These are phyloP conservation scores for Platalea minor DNA, from an alignment of 2,797 vertebrate genomes.

Conservation along the genomic window DNA sequence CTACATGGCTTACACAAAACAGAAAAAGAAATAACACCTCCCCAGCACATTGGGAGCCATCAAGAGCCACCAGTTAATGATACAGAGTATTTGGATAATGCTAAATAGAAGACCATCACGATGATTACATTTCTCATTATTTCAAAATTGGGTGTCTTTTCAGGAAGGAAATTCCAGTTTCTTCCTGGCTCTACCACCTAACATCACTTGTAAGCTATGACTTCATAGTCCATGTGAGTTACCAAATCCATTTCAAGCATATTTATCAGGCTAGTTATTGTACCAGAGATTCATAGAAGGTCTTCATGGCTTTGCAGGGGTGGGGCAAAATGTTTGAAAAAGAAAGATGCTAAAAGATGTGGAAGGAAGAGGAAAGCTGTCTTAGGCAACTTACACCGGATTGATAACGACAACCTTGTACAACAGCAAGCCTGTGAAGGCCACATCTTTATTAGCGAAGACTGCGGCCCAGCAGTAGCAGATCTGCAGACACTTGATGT, in stretches of 20 bases:
- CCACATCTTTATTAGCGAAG: neutral
- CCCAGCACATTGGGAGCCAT: neutral
- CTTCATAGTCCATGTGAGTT: neutral
- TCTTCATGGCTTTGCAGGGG: neutral
- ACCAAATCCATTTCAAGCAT: neutral
- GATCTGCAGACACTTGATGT: neutral
- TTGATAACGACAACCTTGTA: fast-evolving
- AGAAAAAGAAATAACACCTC: neutral
- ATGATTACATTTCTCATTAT: neutral
- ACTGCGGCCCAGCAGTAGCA: neutral
- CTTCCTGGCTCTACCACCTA: neutral
- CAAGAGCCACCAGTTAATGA: neutral
- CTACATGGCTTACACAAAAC: neutral
- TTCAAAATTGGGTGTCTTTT: neutral
- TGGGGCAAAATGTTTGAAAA: neutral
- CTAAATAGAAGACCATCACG: neutral
- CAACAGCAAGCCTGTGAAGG: neutral
- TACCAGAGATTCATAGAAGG: neutral
- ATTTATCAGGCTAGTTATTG: neutral
- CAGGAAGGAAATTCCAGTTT: neutral
- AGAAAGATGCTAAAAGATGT: neutral
- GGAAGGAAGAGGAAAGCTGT: neutral
- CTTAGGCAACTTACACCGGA: neutral
- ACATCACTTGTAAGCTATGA: neutral
- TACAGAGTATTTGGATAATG: neutral